These are phyloP conservation scores for Hirundichthys speculiger DNA, from an alignment of 2,113 vertebrate genomes.

Conservation along the genomic window DNA sequence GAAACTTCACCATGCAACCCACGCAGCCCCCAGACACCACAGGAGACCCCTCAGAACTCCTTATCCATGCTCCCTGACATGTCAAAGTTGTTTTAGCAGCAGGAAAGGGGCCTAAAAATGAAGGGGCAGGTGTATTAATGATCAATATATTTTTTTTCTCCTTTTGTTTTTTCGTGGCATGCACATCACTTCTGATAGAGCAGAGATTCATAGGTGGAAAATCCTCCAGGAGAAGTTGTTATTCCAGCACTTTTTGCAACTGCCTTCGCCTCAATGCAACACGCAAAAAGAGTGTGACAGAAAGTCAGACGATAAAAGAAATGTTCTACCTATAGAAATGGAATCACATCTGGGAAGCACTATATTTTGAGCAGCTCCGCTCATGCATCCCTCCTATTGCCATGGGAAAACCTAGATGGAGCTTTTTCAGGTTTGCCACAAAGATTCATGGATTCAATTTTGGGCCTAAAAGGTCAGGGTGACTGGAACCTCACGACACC, in stretches of 20 bases:
- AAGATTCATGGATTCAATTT: no score
- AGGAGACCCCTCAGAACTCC: neutral
- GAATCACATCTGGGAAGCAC: neutral
- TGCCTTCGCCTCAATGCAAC: neutral
- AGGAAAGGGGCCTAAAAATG: neutral
- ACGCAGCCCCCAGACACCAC: neutral
- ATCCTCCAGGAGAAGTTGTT: neutral
- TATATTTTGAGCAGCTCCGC: no score
- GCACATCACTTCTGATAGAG: neutral
- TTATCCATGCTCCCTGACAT: neutral
- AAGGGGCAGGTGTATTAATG: neutral
- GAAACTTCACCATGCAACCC: neutral
- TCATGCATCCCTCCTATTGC: no score
- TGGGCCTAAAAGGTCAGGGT: no score
- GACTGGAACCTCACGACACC: no score
- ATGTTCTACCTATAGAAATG: no score
- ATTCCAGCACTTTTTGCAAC: neutral
- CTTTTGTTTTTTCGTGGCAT: neutral
- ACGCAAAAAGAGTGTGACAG: neutral
- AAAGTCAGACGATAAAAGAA: neutral
- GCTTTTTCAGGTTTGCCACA: no score
- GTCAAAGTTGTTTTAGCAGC: neutral
- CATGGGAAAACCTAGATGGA: no score
- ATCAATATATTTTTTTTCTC: neutral
- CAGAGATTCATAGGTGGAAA: neutral